phyloP scores from a whole-genome alignment of 2,797 vertebrate species.

The Diplodus sargus region DNA sequence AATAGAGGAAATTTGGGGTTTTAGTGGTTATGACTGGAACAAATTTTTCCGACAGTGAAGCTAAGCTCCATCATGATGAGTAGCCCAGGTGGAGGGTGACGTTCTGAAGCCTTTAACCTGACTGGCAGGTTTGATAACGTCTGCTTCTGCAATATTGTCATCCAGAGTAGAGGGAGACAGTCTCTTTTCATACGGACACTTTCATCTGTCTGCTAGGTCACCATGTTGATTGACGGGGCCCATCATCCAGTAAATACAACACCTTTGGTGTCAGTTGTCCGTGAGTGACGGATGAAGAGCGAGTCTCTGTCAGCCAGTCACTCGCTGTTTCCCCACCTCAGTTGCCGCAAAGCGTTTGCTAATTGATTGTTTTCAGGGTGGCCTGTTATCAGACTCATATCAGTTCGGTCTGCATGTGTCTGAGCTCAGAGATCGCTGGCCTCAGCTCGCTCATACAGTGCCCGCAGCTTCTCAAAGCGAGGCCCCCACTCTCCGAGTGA shows the following conservation, averaged over 20 bases:
- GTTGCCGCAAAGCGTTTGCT: constrained; percentile 14
- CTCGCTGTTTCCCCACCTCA: constrained; percentile 26
- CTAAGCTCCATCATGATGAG: constrained; percentile 65
- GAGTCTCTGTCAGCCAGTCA: constrained; percentile 37
- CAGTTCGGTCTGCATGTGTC: constrained; percentile 6
- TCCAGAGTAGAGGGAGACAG: constrained; percentile 41
- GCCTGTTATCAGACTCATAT: constrained; percentile 20
- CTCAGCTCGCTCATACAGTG: constrained; percentile 86
- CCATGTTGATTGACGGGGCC: constrained; percentile 64
- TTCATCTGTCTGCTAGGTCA: constrained; percentile 57
- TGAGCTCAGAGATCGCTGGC: constrained; percentile 82
- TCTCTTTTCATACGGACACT: constrained; percentile 48
- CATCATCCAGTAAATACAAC: constrained; percentile 67
- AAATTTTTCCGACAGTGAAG: constrained; percentile 63
- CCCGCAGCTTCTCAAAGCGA: constrained; percentile 89
- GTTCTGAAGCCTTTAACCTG: constrained; percentile 52
- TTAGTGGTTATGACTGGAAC: constrained; percentile 48
- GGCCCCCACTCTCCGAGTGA: constrained; percentile 89
- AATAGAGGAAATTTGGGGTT: constrained; percentile 34
- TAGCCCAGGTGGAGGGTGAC: constrained; percentile 48
- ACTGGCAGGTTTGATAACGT: constrained; percentile 65
- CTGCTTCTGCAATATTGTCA: constrained; percentile 39
- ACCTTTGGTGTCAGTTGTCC: constrained; percentile 45
- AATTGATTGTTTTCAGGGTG: constrained; percentile 46
- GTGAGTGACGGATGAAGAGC: constrained; percentile 28